phyloP scores from a whole-genome alignment of 2,888 invertebrate genomes.

The Acrobasis repandana region DNA sequence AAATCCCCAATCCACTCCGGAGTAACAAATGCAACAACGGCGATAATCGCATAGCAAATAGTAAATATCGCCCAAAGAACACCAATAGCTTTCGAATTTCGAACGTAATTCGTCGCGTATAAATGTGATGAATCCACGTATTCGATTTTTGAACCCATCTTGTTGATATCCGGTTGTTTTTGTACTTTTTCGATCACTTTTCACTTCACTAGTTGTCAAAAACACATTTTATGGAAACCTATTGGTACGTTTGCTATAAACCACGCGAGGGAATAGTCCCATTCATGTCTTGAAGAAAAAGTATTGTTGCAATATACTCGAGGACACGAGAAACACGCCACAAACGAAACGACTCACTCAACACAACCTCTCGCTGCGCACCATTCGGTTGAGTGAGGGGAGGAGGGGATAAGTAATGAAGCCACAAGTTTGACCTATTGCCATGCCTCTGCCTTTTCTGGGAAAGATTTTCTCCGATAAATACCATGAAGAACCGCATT shows the following conservation, averaged over 20 bases:
- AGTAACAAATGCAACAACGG: slow-evolving; percentile 96
- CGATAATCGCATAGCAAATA: slow-evolving; percentile 97
- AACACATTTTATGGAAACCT: slow-evolving; percentile 47
- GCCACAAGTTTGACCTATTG: slow-evolving; percentile 64
- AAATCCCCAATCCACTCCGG: slow-evolving; percentile 96
- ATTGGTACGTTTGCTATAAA: slow-evolving; percentile 38
- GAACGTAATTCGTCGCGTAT: slow-evolving; percentile 94
- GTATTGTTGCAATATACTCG: slow-evolving; percentile 52
- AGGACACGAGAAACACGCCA: slow-evolving; percentile 70
- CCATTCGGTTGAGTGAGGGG: slow-evolving; percentile 60
- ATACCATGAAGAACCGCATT: not conserved
- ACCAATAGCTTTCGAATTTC: slow-evolving; percentile 97
- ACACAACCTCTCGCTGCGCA: slow-evolving; percentile 71
- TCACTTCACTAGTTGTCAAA: slow-evolving; percentile 30
- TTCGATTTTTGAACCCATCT: slow-evolving; percentile 95
- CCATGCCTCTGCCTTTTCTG: slow-evolving; percentile 29
- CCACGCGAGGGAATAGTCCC: slow-evolving; percentile 46
- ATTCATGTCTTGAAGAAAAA: slow-evolving; percentile 60
- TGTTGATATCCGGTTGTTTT: slow-evolving; percentile 55
- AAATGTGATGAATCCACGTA: slow-evolving; percentile 95
- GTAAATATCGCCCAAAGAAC: slow-evolving; percentile 99
- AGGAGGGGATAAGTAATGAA: slow-evolving; percentile 72
- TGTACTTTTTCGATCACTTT: slow-evolving; percentile 45
- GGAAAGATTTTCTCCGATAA: slow-evolving; percentile 11
- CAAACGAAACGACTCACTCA: slow-evolving; percentile 52